Evolutionary conservation across 2,888 invertebrate species (phyloP), one percentile per base, ranked within the genome.

Genomic region (Polyommatus icarus): DNA sequence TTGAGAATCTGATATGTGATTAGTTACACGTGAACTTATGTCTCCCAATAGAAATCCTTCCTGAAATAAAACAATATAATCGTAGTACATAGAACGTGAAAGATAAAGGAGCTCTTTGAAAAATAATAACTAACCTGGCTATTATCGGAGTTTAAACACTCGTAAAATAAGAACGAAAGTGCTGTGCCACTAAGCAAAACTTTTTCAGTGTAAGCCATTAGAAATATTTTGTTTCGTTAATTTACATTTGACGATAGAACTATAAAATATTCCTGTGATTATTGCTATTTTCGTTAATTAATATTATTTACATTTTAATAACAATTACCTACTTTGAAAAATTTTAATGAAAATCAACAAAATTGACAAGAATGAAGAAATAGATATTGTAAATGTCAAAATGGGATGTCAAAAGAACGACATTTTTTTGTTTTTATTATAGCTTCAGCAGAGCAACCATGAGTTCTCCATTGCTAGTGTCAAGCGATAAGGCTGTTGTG

Each of bases 11-110:
- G 96, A 96, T 85, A 96, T 96, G 78, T 95, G 95, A 87, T 95
- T 96, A 6, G 95, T 95, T 83, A 96, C 94, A 88, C 95, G 95
- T 72, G 95, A 94, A 71, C 95, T 91, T 18, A 96, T 93, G 84
- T 96, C 95, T 15, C 96, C 96, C 71, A 96, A 90, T 50, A 96
- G 91, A 86, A 96, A 96, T 18, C 96, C 96, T 85, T 95, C 94
- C 95, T 95, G 87, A 77, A 90, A 88, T 73, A 24, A 59, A 57
- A 46, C 1, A 67, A 61, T 50, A 20, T 32, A 29, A 29, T 18
- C 3, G 6, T 15, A 67, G 15, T 18, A 67, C 18, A 54, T 24
- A 36, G 7, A 54, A 71, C 15, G 46, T n/a, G 8, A 71, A n/a
- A 4, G 1, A 15, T 8, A 50, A 50, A 67, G 18, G 20, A 50